Percentiles rank a stretch among this genome's conserved stretches.
Evolutionary conservation across 2,113 vertebrate genomes (phyloP).

Genomic region (human (Homo sapiens)): GRCh38 chr2:71302001-71302500

Average conservation of each 20-base stretch:
- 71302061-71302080: background rate
- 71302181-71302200: background rate
- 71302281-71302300: background rate
- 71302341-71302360: background rate
- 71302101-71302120: background rate
- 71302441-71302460: background rate
- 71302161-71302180: background rate
- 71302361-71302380: background rate
- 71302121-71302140: background rate
- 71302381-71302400: background rate
- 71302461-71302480: background rate
- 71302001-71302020: background rate
- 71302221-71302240: background rate
- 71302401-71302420: background rate
- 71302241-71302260: background rate
- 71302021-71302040: background rate
- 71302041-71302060: background rate
- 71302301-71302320: background rate
- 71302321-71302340: background rate
- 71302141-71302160: background rate
- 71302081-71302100: background rate
- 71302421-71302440: background rate
- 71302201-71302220: background rate
- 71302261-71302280: background rate
- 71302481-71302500: background rate